A percentile compares a stretch with the other conserved stretches of the same genome.
Evolutionary conservation across 2,113 vertebrate genomes (phyloP).

Genomic region (Regulus satrapa): DNA sequence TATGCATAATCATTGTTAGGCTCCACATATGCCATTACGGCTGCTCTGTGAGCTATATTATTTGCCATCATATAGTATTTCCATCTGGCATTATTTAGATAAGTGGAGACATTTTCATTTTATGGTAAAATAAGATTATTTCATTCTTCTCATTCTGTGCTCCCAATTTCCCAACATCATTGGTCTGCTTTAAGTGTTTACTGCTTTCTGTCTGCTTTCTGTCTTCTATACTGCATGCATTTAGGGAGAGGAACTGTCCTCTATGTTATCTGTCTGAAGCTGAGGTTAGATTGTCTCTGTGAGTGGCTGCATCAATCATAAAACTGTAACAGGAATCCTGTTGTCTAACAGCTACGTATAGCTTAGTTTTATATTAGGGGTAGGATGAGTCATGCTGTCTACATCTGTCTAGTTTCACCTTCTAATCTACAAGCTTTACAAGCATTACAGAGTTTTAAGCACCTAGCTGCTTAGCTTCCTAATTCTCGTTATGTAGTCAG

Average conservation of each 20-base stretch:
- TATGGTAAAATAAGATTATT: neutral
- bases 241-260: neutral
- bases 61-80: neutral
- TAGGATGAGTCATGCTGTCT: neutral
- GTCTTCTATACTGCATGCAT: neutral
- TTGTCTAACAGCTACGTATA: neutral
- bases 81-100: neutral
- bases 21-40: neutral
- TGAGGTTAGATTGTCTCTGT: neutral
- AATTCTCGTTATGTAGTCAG: neutral
- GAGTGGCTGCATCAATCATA: neutral
- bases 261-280: neutral
- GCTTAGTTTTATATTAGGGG: neutral
- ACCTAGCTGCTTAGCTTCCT: neutral
- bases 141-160: neutral
- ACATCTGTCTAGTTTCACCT: neutral
- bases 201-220: neutral
- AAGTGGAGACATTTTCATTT: conserved; percentile 7
- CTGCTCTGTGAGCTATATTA: neutral
- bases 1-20: neutral
- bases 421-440: neutral
- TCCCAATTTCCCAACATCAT: neutral
- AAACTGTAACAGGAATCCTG: neutral
- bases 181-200: neutral
- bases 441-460: neutral